These are phyloP conservation scores for Typhlomys cinereus DNA, from an alignment of 2,113 vertebrate species.

Conservation along the genomic window DNA sequence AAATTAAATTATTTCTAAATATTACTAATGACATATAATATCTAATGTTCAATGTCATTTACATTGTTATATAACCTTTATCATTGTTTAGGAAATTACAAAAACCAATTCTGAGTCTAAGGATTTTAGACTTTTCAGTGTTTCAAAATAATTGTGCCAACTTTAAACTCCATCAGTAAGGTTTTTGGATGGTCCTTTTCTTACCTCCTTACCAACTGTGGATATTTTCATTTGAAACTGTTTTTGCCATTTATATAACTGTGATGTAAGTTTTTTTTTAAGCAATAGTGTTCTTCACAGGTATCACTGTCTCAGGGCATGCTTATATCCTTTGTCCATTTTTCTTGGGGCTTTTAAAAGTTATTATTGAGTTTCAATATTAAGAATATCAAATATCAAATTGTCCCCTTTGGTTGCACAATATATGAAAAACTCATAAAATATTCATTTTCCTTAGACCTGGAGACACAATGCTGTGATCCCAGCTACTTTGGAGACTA, in stretches of 20 bases:
- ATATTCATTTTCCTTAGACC: not conserved
- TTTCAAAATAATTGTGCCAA: not conserved
- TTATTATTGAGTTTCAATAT: not conserved
- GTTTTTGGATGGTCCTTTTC: not conserved
- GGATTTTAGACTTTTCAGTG: not conserved
- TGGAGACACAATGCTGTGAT: too few species aligned
- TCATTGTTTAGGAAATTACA: conserved; percentile 3
- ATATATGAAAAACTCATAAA: not conserved
- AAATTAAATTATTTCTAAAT: conserved; percentile 7
- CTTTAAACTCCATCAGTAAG: not conserved
- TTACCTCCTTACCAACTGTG: not conserved
- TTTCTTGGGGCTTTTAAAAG: not conserved
- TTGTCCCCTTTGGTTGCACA: not conserved
- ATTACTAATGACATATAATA: not conserved
- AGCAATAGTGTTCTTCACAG: not conserved
- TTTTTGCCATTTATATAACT: not conserved
- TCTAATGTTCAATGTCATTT: not conserved
- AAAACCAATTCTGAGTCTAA: not conserved
- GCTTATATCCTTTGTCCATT: not conserved
- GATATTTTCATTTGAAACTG: conserved; percentile 28
- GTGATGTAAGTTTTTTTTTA: not conserved
- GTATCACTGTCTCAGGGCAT: not conserved
- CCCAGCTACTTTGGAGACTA: not conserved
- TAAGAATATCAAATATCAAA: conserved; percentile 7
- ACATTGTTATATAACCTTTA: not conserved